Evolutionary conservation across 1,140 invertebrate genomes (phyloP), one percentile per base, ranked within the genome.

Genomic region (Mylabris phalerata): DNA sequence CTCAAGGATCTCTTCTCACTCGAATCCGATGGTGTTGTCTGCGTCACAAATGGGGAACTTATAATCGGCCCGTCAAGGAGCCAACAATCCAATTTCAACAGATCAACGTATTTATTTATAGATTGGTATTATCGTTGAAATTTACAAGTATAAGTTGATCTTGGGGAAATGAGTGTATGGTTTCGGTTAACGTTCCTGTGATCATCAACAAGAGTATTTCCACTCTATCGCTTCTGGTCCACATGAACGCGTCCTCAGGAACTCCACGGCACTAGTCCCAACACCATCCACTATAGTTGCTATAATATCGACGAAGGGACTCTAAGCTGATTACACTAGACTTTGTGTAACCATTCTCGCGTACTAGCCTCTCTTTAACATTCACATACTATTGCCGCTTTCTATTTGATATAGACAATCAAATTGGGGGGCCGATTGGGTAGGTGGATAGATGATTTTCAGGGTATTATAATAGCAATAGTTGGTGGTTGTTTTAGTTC

Each of bases 161-260:
- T 44, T 44, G 4, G n/a, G 43, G 19, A 10, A 44, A 11, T 5
- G n/a, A 10, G 43, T 11, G n/a, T 44, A 32, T 3, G 32, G 32
- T 32, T 32, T 32, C 45, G 54, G 54, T 40, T 32, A 32, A 32
- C 49, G 60, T 61, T 63, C 62, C 63, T 69, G 64, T 68, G 63
- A 69, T 71, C 67, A 67, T 62, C 61, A 32, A 32, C 32, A 66
- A 62, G 61, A 69, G 61, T 48, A 48, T 71, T 68, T 69, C 63
- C 66, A 62, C 66, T 67, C 66, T 67, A 63, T 56, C 67, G 65
- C 66, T 59, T 65, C 61, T 57, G 40, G 60, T 61, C 62, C 67
- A 65, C 69, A 71, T 71, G 69, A 68, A 57, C 67, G 67, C 64
- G 55, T 69, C 69, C 69, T 71, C 68, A 69, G 69, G 64, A 71